Evolutionary conservation across 1,140 invertebrate species (phyloP), one percentile per base, ranked within the genome.

Genomic region (Portunus trituberculatus): DNA sequence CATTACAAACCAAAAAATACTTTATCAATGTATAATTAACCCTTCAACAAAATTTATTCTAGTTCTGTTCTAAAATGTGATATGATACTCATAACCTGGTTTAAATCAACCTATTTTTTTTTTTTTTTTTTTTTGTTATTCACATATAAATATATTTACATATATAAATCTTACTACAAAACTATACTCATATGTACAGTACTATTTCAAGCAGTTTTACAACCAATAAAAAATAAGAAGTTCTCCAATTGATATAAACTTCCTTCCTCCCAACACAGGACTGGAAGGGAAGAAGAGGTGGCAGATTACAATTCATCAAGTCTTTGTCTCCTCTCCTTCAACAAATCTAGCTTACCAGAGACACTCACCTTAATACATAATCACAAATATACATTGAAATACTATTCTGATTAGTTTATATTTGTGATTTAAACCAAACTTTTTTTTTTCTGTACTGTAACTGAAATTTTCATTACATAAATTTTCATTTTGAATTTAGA

Each of bases 121-220:
- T n/a, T n/a, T n/a, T n/a, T 20, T 76, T 76, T 76, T 76, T 12
- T 76, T 2, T 2, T n/a, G 67, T 7, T 76, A 87, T 39, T 87
- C 84, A 87, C 84, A 87, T 87, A 46, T 46, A 39, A 39, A 32
- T 87, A 87, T 87, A 87, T 87, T 39, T 87, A 87, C 39, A 87
- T 87, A 87, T 87, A 87, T 32, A 87, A 39, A 87, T 87, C 16
- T 87, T 39, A 39, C 31, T 87, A 87, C n/a, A 87, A 39, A 87
- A 39, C 31, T 87, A 87, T 87, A 87, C n/a, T 39, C 16, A 87
- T 87, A 87, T 87, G 8, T 87, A 87, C 67, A 76, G 8, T 76
- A 25, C 67, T 25, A n/a, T n/a, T 76, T 25, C 67, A n/a, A 76
- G 67, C n/a, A 59, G 20, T n/a, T 76, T 76, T 76, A 76, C 67